phyloP scores from a whole-genome alignment of 2,113 vertebrate genomes.

The Cinclus cinclus region DNA sequence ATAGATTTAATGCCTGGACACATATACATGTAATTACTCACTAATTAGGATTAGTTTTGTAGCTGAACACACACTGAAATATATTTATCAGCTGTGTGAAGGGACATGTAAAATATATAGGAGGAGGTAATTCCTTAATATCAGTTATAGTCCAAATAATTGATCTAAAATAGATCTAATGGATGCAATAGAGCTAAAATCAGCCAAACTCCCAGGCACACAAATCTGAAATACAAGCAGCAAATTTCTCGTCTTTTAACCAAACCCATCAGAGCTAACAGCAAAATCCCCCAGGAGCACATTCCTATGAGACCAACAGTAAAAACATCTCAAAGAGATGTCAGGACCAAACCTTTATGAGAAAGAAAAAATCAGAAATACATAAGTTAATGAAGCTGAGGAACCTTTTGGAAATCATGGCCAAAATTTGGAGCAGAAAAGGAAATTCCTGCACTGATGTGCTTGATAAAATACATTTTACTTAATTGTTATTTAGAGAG shows the following conservation, averaged over 20 bases:
- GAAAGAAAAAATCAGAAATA: neutral
- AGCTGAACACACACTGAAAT: accelerated
- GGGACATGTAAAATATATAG: neutral
- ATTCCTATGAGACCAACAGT: neutral
- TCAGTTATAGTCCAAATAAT: neutral
- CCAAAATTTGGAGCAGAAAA: neutral
- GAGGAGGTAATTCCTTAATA: neutral
- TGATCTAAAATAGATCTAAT: neutral
- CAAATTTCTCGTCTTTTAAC: neutral
- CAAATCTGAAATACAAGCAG: neutral
- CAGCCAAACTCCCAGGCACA: neutral
- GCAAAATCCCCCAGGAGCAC: neutral
- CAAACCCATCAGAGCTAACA: neutral
- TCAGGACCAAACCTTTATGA: neutral
- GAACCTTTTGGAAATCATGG: neutral
- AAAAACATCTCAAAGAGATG: neutral
- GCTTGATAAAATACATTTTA: neutral
- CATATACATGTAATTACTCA: neutral
- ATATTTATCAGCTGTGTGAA: neutral
- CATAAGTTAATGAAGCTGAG: neutral
- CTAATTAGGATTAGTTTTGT: neutral
- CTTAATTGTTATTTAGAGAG: neutral
- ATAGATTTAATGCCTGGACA: accelerated
- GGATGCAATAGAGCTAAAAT: neutral
- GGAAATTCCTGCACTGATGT: neutral